Evolutionary conservation across 1,140 invertebrate species (phyloP), one percentile per base, ranked within the genome.

Genomic region (Pseudomyrmex pallidus): DNA sequence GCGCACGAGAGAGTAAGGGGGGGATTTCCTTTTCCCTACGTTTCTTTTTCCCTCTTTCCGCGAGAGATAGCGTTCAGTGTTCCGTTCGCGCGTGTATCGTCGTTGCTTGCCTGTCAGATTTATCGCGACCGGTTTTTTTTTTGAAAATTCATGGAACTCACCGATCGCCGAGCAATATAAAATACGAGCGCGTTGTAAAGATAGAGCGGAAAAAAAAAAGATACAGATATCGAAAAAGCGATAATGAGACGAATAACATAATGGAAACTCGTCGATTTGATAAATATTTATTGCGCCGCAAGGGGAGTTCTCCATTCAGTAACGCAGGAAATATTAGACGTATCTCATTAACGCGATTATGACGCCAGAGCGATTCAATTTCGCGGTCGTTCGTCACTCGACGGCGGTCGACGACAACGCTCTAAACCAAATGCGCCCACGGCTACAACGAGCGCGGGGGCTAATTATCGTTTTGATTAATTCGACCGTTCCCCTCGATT

Each of bases 401-500:
- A 9, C 35, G 25, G 25, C 25, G 25, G 25, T 25, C 25, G 15
- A 20, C 12, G 54, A n/a, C 63, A 35, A 20, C 67, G 56, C 22
- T 4, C 13, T 52, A 13, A 46, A 48, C 22, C 9, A 35, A 46
- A n/a, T 25, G 48, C 59, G 25, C 25, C 61, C 12, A 76, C 22
- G 17, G 57, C 52, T 35, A 54, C 61, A 48, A 20, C 4, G 35
- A 35, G 35, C 35, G 35, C 35, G 35, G 35, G 35, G 35, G 22
- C 54, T 72, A 80, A 80, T 80, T 80, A 80, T 72, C 17, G 70
- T 80, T 35, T 80, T 66, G 44, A 10, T 48, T 72, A 72, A 80
- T 80, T 72, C 52, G 76, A 70, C 25, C 52, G 25, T 72, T 20
- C 15, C 44, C 20, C n/a, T 20, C 48, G 22, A 22, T 35, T 35